phyloP scores from a whole-genome alignment of 2,797 vertebrate genomes.

The Sphenopsis melanotis region DNA sequence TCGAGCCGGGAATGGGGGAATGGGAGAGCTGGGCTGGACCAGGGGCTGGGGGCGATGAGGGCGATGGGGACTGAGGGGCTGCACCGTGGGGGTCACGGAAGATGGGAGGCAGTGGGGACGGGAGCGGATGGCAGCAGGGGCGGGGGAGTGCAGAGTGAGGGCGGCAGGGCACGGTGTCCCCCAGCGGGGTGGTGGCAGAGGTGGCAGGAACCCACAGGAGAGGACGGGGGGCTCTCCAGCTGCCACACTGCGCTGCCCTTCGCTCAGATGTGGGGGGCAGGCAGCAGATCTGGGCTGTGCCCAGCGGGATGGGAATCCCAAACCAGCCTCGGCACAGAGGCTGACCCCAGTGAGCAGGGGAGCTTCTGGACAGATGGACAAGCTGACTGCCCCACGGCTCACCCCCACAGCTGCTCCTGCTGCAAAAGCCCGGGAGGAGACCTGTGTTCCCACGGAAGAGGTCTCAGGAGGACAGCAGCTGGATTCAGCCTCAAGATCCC shows the following conservation, averaged over 20 bases:
- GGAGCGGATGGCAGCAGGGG: fast-evolving
- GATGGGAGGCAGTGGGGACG: too few species aligned
- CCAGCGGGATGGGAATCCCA: background rate
- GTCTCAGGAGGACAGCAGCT: background rate
- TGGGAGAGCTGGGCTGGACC: too few species aligned
- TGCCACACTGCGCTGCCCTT: fast-evolving
- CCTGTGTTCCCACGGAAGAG: background rate
- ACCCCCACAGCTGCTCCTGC: background rate
- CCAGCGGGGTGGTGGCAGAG: fast-evolving
- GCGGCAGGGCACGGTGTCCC: fast-evolving
- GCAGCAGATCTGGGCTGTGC: background rate
- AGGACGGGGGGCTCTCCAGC: background rate
- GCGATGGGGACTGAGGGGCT: background rate
- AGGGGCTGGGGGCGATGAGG: background rate
- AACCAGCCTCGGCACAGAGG: fast-evolving
- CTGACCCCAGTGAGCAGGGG: background rate
- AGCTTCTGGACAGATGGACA: fast-evolving
- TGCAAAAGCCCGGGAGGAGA: background rate
- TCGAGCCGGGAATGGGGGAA: too few species aligned
- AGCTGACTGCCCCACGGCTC: background rate
- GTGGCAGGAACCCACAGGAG: background rate
- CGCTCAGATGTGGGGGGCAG: fast-evolving
- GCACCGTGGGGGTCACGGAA: too few species aligned
- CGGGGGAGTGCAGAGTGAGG: background rate
- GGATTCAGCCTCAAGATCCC: background rate